A percentile compares a stretch with the other conserved stretches of the same genome.
Evolutionary conservation across 37 sponge, comb jelly and placozoan genomes (phyloP).

Genomic region (Amphimedon queenslandica): DNA sequence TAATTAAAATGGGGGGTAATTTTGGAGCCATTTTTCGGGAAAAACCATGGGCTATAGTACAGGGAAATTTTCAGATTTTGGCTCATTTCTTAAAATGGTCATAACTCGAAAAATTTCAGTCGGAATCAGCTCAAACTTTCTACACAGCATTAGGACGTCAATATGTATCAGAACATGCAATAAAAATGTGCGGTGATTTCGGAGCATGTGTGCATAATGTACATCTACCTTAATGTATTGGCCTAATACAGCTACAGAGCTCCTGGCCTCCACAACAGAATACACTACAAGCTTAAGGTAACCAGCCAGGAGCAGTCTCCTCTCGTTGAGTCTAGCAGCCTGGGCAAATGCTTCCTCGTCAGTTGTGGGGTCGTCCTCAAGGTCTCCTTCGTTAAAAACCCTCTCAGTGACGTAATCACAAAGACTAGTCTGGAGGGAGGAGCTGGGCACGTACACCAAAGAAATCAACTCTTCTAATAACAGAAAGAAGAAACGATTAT

Average conservation of each 20-base stretch:
- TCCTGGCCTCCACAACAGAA: constrained; percentile 53
- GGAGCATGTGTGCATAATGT: not conserved
- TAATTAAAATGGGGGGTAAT: too few species aligned
- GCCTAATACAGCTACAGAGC: constrained; percentile 77
- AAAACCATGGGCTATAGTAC: too few species aligned
- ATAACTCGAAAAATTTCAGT: too few species aligned
- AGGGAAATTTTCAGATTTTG: too few species aligned
- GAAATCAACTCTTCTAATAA: not conserved
- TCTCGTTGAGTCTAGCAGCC: constrained; percentile 71
- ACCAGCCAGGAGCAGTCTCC: constrained; percentile 68
- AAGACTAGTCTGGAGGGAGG: constrained; percentile 27
- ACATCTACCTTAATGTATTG: constrained; percentile 75
- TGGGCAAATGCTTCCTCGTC: constrained; percentile 63
- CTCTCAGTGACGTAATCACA: constrained; percentile 63
- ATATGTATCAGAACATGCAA: too few species aligned
- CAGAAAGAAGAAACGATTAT: not conserved
- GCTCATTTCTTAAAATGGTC: too few species aligned
- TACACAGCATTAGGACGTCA: too few species aligned
- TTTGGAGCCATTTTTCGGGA: too few species aligned
- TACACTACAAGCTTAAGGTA: constrained; percentile 82
- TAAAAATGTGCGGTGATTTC: too few species aligned
- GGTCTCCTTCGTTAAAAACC: constrained; percentile 55
- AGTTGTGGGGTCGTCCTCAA: constrained; percentile 43
- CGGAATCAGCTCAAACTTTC: too few species aligned
- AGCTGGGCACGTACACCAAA: constrained; percentile 42